phyloP scores from a whole-genome alignment of 1,140 invertebrate genomes.

The Thalassaphorura encarpata region DNA sequence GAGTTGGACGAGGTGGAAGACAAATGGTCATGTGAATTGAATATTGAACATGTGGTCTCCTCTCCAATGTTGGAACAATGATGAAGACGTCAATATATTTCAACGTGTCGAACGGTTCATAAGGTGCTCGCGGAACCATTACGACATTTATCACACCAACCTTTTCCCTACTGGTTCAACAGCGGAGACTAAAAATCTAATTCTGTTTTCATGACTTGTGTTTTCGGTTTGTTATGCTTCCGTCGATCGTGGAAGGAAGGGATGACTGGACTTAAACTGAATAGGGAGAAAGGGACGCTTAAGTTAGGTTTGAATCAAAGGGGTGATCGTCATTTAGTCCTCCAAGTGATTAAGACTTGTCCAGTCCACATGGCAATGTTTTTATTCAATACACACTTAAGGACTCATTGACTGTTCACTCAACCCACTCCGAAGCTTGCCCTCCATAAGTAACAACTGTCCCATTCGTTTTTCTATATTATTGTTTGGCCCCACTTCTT shows the following conservation, averaged over 20 bases:
- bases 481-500: no score
- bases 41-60: conserved; percentile 27
- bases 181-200: conserved; percentile 20
- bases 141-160: neutral
- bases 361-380: conserved; percentile 26
- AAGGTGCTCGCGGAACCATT: conserved; percentile 26
- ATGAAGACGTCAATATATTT: conserved; percentile 25
- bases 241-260: no score
- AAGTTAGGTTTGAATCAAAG: no score
- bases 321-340: conserved; percentile 27
- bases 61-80: conserved; percentile 2
- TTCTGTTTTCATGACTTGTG: conserved; percentile 31
- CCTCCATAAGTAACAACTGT: neutral
- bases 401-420: no score
- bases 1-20: neutral
- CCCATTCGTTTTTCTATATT: neutral
- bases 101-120: conserved; percentile 26
- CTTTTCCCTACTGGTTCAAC: neutral
- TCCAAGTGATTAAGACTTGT: conserved; percentile 13
- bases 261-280: no score
- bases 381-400: conserved; percentile 21
- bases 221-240: conserved; percentile 17
- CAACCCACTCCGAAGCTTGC: neutral
- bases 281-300: no score
- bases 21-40: conserved; percentile 16